These are phyloP conservation scores for Virgularia gustaviana DNA, from an alignment of 92 coral and sea anemone genomes.

Conservation along the genomic window DNA sequence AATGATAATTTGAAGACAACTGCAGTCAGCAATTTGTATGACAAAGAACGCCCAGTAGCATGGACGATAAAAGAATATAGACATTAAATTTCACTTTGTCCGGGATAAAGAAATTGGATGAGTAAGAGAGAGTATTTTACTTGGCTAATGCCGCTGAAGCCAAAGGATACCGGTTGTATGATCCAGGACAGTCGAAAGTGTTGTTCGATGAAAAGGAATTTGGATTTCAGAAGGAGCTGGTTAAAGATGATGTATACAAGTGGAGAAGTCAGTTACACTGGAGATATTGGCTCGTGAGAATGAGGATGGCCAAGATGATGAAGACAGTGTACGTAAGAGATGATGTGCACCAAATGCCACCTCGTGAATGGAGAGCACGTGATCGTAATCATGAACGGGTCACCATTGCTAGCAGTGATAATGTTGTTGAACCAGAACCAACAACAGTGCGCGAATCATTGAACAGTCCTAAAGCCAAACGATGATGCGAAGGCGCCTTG, in stretches of 20 bases:
- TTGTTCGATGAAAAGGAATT: no score
- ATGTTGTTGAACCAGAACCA: slow-evolving; percentile 47
- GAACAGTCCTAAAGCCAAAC: slow-evolving; percentile 39
- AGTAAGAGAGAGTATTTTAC: slow-evolving; percentile 50
- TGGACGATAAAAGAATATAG: no score
- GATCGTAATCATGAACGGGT: slow-evolving; percentile 56
- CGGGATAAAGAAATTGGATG: no score
- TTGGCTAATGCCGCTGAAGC: slow-evolving; percentile 58
- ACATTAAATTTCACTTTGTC: no score
- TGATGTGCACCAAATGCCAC: no score
- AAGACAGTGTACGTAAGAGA: no score
- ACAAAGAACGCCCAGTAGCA: no score
- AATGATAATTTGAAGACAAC: slow-evolving; percentile 48
- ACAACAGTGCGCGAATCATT: slow-evolving; percentile 50
- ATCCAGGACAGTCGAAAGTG: slow-evolving; percentile 41
- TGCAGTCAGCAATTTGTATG: no score
- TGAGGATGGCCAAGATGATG: slow-evolving; percentile 35
- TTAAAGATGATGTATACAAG: slow-evolving; percentile 25
- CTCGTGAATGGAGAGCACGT: slow-evolving; percentile 49
- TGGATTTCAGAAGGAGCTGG: no score
- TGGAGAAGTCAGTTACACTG: slow-evolving; percentile 24
- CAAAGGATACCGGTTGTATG: slow-evolving; percentile 51
- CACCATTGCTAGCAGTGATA: slow-evolving; percentile 47
- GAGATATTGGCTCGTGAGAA: slow-evolving; percentile 36
- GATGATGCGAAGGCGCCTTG: slow-evolving; percentile 49